Conservation (phyloP, 2,888 invertebrate species). For the Polymixis lichenea region DNA sequence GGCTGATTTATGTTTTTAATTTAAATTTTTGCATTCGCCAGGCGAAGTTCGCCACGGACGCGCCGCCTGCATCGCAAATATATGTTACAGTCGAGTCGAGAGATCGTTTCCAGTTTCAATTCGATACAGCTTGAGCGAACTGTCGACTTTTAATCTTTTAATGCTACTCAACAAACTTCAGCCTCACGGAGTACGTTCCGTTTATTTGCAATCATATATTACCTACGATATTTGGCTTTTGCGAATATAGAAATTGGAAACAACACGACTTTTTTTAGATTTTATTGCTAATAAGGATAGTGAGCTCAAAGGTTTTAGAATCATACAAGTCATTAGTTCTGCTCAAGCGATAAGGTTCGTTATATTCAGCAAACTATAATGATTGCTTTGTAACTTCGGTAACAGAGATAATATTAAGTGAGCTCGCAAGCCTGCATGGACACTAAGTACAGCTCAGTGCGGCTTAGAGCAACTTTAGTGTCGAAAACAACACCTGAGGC, state of each 20-base stretch:
- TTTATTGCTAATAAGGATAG: conserved; percentile 6
- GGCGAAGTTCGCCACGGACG: conserved; percentile 88
- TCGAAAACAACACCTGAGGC: conserved; percentile 85
- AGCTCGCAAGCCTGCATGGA: conserved; percentile 79
- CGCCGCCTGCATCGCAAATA: conserved; percentile 90
- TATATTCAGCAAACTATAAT: conserved; percentile 66
- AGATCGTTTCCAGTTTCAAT: conserved; percentile 86
- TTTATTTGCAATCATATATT: conserved; percentile 77
- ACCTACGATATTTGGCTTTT: conserved; percentile 56
- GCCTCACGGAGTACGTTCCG: conserved; percentile 73
- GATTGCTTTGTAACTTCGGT: conserved; percentile 74
- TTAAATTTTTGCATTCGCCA: conserved; percentile 91
- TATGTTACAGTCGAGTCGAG: conserved; percentile 84
- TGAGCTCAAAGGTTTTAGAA: conserved; percentile 19
- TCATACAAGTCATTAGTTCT: conserved; percentile 26
- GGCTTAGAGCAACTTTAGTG: conserved; percentile 87
- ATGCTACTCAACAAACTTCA: conserved; percentile 89
- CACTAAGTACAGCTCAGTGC: conserved; percentile 82
- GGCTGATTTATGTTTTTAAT: conserved; percentile 91
- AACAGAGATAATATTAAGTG: conserved; percentile 81
- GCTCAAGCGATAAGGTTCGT: conserved; percentile 15
- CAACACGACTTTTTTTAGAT: conserved; percentile 12
- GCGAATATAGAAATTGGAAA: conserved; percentile 39
- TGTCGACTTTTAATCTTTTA: conserved; percentile 90
- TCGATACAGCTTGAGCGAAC: conserved; percentile 87